These are phyloP conservation scores for Polypterus bichir DNA, from an alignment of 2,113 vertebrate genomes.

Conservation along the genomic window DNA sequence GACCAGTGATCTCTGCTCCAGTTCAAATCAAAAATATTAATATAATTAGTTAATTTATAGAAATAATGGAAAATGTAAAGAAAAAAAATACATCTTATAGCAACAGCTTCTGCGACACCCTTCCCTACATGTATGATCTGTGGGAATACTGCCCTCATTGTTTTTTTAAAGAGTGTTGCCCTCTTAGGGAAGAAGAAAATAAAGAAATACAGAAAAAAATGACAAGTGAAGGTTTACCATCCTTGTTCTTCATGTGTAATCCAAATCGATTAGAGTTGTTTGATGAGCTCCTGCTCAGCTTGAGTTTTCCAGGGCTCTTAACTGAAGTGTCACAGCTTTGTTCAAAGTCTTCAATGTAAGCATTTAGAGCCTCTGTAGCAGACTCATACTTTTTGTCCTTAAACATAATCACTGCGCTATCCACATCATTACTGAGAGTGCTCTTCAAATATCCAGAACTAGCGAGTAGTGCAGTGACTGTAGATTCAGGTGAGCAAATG, in stretches of 20 bases:
- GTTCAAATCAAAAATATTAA: too few relatives aligned
- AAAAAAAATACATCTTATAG: too few relatives aligned
- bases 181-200: too few relatives aligned
- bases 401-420: slow-evolving; percentile 42
- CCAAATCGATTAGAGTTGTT: neutral
- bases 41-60: too few relatives aligned
- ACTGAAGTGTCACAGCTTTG: slow-evolving; percentile 24
- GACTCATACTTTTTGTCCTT: slow-evolving; percentile 61
- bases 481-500: slow-evolving; percentile 52
- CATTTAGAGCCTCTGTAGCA: slow-evolving; percentile 69
- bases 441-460: slow-evolving; percentile 42
- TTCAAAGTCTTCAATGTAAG: slow-evolving; percentile 76
- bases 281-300: slow-evolving; percentile 11
- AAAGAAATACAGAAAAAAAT: neutral
- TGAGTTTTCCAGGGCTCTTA: slow-evolving; percentile 30
- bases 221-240: slow-evolving; percentile 28
- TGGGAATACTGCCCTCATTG: too few relatives aligned
- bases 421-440: slow-evolving; percentile 10
- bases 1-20: too few relatives aligned
- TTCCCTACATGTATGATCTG: too few relatives aligned
- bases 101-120: too few relatives aligned
- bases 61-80: too few relatives aligned
- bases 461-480: slow-evolving; percentile 57
- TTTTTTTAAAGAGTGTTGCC: too few relatives aligned
- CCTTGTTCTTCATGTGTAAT: slow-evolving; percentile 32